Evolutionary conservation across 2,797 vertebrate genomes (phyloP).

Genomic region (Spinus pinus): DNA sequence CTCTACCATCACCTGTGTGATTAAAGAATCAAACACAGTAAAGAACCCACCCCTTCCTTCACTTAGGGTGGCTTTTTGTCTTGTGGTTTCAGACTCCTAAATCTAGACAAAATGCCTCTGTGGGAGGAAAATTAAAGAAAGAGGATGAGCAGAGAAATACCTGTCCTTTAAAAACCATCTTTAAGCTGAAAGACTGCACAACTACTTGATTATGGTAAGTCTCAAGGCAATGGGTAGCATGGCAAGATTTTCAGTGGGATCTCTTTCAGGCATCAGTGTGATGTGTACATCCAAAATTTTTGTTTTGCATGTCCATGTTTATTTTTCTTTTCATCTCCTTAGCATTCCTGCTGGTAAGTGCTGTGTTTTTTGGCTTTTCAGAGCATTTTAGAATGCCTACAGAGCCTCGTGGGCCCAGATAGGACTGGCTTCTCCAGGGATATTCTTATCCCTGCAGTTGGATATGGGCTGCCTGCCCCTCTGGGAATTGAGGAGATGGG

Average conservation of each 20-base stretch:
- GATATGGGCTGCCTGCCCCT: not conserved
- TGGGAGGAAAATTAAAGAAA: rapidly evolving
- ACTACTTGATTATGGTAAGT: not conserved
- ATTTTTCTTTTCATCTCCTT: not conserved
- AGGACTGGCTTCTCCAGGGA: not conserved
- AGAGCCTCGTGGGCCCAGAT: not conserved
- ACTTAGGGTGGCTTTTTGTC: rapidly evolving
- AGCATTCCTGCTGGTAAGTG: not conserved
- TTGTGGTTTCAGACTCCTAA: not conserved
- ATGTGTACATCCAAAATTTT: not conserved
- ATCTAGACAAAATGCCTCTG: not conserved
- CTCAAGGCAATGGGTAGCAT: rapidly evolving
- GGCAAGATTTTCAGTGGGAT: not conserved
- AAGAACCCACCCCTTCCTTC: not conserved
- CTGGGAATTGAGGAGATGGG: not conserved
- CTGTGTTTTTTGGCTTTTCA: not conserved
- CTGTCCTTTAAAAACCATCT: not conserved
- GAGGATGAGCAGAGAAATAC: not conserved
- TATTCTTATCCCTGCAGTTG: not conserved
- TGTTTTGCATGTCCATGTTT: not conserved
- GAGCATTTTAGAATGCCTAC: not conserved
- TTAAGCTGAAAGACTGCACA: not conserved
- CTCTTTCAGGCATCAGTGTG: not conserved
- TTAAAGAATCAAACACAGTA: not conserved
- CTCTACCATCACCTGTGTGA: not conserved